These are phyloP conservation scores for Potorous gilbertii DNA, from an alignment of 2,797 vertebrate genomes.

Conservation along the genomic window DNA sequence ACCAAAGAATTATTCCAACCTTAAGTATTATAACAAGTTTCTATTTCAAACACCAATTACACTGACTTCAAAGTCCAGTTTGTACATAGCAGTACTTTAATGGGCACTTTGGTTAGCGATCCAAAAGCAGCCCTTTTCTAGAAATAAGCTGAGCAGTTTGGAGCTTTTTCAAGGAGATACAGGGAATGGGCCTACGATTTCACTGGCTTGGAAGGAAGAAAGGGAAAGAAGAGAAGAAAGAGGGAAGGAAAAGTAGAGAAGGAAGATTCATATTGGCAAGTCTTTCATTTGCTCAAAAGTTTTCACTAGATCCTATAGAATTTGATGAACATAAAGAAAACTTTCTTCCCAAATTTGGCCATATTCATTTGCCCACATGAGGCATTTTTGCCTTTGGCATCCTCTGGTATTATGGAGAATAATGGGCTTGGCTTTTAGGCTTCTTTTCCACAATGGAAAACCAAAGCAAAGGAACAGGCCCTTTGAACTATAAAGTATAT, in stretches of 20 bases:
- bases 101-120: background rate
- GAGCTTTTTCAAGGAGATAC: background rate
- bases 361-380: background rate
- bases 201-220: background rate
- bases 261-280: background rate
- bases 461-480: background rate
- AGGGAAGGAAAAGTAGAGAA: background rate
- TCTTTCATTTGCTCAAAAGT: background rate
- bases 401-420: background rate
- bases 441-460: background rate
- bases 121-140: background rate
- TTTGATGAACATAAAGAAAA: background rate
- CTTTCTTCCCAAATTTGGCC: background rate
- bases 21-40: background rate
- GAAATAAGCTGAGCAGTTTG: background rate
- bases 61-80: background rate
- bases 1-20: slow-evolving; percentile 13
- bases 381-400: background rate
- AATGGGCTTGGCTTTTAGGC: background rate
- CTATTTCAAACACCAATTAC: slow-evolving; percentile 2
- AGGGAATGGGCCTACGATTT: background rate
- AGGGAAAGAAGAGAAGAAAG: background rate
- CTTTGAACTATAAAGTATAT: background rate
- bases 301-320: background rate
- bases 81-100: background rate